A percentile compares a stretch with the other conserved stretches of the same genome.
phyloP scores from a whole-genome alignment of 2,797 vertebrate genomes.

The Melopsittacus undulatus region DNA sequence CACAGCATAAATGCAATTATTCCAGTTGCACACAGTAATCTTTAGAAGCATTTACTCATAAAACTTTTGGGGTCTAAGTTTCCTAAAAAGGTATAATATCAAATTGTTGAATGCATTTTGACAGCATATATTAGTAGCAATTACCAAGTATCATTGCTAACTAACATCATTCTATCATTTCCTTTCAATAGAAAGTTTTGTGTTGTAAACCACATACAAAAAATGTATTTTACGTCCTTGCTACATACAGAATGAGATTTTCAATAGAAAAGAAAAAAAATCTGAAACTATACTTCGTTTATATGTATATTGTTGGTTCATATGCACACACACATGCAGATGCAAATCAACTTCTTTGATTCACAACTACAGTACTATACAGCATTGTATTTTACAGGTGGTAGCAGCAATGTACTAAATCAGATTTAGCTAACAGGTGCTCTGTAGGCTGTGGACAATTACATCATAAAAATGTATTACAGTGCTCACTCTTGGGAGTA shows the following conservation, averaged over 20 bases:
- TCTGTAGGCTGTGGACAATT: conserved; percentile 48
- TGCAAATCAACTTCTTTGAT: not conserved
- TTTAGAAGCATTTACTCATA: not conserved
- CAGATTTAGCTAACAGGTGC: conserved; percentile 48
- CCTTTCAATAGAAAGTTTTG: not conserved
- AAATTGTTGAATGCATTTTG: not conserved
- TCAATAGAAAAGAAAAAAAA: not conserved
- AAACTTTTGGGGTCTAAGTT: not conserved
- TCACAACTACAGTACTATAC: not conserved
- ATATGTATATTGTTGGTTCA: not conserved
- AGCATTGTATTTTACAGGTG: not conserved
- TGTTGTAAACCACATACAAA: not conserved
- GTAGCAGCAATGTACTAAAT: conserved; percentile 29
- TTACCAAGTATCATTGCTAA: not conserved
- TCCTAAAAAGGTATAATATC: not conserved
- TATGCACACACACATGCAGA: not conserved
- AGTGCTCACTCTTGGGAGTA: conserved; percentile 49
- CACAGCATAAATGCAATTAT: not conserved
- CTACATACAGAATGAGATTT: not conserved
- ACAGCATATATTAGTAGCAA: not conserved
- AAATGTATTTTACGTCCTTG: not conserved
- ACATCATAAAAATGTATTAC: conserved; percentile 60
- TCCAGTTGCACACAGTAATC: not conserved
- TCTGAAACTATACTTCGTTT: not conserved
- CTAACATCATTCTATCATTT: not conserved